Percentiles rank a stretch among this genome's conserved stretches.
These are phyloP conservation scores for Apostichopus californicus DNA, from an alignment of 35 echinoderm and acorn worm species.

Conservation along the genomic window DNA sequence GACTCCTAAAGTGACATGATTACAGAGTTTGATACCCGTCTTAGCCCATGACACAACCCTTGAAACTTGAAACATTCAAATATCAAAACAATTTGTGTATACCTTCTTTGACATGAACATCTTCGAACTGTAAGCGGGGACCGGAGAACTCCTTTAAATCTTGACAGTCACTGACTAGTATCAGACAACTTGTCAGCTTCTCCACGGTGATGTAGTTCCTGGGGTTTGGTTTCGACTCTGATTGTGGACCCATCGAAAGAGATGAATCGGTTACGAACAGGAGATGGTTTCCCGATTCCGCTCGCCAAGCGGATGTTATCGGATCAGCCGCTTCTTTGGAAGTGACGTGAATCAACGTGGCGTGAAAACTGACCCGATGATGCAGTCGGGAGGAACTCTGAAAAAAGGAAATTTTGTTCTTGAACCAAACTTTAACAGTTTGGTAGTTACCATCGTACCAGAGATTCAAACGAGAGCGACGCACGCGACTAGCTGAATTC, in stretches of 20 bases:
- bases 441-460: too few species aligned
- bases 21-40: too few species aligned
- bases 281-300: background rate
- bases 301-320: background rate
- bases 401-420: background rate
- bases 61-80: background rate
- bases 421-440: too few species aligned
- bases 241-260: background rate
- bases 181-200: background rate
- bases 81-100: background rate
- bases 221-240: background rate
- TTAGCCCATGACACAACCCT: background rate
- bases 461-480: too few species aligned
- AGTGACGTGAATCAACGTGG: background rate
- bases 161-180: background rate
- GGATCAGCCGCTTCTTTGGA: background rate
- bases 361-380: background rate
- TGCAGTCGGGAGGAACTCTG: background rate
- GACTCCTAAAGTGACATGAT: too few species aligned
- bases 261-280: constrained; percentile 18
- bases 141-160: background rate
- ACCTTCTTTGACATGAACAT: constrained; percentile 7
- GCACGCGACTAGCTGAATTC: too few species aligned
- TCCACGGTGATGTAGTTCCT: background rate
- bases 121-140: background rate